Evolutionary conservation across 1,140 invertebrate genomes (phyloP), one percentile per base, ranked within the genome.

Genomic region (Drosophila pectinifera): DNA sequence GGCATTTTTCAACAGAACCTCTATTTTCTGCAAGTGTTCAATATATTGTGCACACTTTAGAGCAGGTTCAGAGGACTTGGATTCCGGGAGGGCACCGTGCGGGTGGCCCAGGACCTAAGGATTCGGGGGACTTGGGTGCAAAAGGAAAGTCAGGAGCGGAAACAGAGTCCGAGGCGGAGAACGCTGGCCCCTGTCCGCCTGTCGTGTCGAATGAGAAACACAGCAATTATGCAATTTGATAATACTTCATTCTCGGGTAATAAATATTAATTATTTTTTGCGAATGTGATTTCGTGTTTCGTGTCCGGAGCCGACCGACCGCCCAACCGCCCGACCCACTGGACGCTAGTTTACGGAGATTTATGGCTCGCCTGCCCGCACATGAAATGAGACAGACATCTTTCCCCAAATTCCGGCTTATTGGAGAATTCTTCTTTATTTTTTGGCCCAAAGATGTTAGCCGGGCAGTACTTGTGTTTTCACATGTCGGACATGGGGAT

Each of bases 181-280:
- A n/a, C 26, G 1, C 36, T 22, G 18, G 8, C 28, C 28, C 28
- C 28, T 53, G 26, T 20, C 48, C 39, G 56, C 67, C 75, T 88
- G 84, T 88, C 83, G 83, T 88, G 83, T 89, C 80, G 84, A 88
- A 88, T 88, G 84, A 80, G 84, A 89, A 88, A 88, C 84, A 88
- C 84, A 88, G 84, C 84, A 88, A 88, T 88, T 88, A 88, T 88
- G 84, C 84, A 88, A 88, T 88, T 88, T 89, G 84, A 88, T 88
- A 88, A 88, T 88, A 88, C 84, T 88, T 88, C 80, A 88, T 88
- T 88, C 84, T 88, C 68, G 84, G 76, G 84, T 88, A 88, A 88
- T 88, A 88, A 88, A 88, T 88, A 88, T 88, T 88, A 88, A 88
- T 88, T 88, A 88, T 82, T 86, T 86, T 86, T 86, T 84, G 84